These are phyloP conservation scores for Podarcis cretensis DNA, from an alignment of 2,113 vertebrate species.

Conservation along the genomic window DNA sequence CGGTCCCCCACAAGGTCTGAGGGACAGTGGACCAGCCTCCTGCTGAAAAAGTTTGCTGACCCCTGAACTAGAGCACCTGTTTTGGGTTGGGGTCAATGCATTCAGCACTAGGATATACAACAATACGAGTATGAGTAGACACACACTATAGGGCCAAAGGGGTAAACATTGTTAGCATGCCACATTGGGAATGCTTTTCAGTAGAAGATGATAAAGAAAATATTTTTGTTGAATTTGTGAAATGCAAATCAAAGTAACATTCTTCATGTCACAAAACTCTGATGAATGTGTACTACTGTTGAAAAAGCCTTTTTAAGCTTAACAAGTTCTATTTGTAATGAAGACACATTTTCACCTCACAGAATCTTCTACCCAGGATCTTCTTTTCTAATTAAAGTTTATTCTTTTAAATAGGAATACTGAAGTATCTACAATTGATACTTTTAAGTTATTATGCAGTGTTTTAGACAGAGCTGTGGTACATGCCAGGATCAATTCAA, in stretches of 20 bases:
- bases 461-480: background rate
- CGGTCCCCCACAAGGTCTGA: too few species aligned
- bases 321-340: background rate
- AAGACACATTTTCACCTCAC: background rate
- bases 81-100: too few species aligned
- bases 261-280: background rate
- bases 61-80: too few species aligned
- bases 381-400: slow-evolving; percentile 8
- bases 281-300: background rate
- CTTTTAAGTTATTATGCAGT: background rate
- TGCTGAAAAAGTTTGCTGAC: too few species aligned
- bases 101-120: too few species aligned
- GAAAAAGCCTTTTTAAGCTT: background rate
- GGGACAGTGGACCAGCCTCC: too few species aligned
- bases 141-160: too few species aligned
- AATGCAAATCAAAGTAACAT: background rate
- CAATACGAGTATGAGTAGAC: too few species aligned
- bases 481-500: background rate
- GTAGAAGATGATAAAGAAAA: background rate
- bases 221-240: background rate
- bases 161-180: background rate
- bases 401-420: background rate
- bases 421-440: background rate
- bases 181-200: background rate
- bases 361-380: background rate